Base-by-base conservation (phyloP, 2,113 vertebrate species). In the Indicator indicator region DNA sequence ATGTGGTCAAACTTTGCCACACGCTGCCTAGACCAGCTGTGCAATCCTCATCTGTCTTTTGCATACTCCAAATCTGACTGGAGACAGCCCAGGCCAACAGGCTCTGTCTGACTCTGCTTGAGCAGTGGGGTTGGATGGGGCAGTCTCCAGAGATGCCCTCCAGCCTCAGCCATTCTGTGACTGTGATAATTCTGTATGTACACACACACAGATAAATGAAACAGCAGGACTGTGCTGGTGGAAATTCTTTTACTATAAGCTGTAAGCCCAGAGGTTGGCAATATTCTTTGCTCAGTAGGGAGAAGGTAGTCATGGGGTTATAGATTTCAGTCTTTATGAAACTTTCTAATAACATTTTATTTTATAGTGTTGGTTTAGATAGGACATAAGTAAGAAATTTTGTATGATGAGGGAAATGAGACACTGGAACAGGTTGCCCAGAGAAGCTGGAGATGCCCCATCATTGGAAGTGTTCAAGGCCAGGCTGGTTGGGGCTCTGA, bases 11-110 rank as follows among this genome's bases (percentile, higher is more conserved):
- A 65, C n/a, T 40, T 18, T 23, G 46, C 64, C 56, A 36, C 12
- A 67, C 21, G 59, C 16, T 38, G 30, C 42, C 30, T 59, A 52
- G 32, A 75, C 4, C 27, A 60, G 32, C 5, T 32, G 23, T 46
- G 50, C 33, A 11, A 87, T 13, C 28, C 33, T 28, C 38, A 54
- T 12, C 28, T 50, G 33, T 50, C 63, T 63, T 80, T 36, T 33
- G 56, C 26, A 12, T 33, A 48, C 48, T 48, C 38, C n/a, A 64
- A 40, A 76, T 16, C 11, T 2, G 2, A 54, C 4, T 0, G 7
- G 56, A 70, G 21, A 20, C 17, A 46, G 58, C 7, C 18, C 1
- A 0, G 18, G 33, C 30, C 70, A 30, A 11, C 12, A 0, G 0
- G 16, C 58, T 77, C 83, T 44, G 28, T 13, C 52, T 48, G 65